Evolutionary conservation across 2,797 vertebrate genomes (phyloP).

Genomic region (Hypotaenidia philippensis): DNA sequence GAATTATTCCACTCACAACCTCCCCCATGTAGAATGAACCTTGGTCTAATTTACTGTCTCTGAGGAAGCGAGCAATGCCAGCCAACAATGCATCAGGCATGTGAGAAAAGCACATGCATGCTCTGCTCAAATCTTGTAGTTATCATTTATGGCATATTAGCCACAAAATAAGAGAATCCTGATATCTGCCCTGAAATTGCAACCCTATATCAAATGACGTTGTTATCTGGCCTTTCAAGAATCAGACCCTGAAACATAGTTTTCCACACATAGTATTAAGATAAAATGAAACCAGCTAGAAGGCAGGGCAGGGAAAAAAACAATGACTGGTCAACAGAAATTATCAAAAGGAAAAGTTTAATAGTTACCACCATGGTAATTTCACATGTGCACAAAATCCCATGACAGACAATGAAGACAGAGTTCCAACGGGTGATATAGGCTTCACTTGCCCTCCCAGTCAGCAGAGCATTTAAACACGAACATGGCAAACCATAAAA

Average conservation of each 20-base stretch:
- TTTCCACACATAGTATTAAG: background rate
- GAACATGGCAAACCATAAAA: background rate
- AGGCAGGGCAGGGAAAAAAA: background rate
- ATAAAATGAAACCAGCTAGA: background rate
- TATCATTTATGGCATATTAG: background rate
- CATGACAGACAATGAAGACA: background rate
- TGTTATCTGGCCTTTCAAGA: background rate
- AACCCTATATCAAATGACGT: background rate
- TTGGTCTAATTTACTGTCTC: background rate
- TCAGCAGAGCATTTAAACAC: background rate
- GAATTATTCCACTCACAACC: background rate
- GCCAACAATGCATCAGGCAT: background rate
- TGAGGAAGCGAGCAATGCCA: background rate
- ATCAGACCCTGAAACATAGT: background rate
- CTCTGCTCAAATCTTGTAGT: background rate
- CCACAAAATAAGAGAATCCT: background rate
- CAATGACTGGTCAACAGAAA: background rate
- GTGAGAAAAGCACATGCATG: background rate
- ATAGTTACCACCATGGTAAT: background rate
- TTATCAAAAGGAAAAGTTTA: background rate
- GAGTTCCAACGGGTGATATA: background rate
- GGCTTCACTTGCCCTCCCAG: background rate
- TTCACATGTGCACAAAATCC: background rate
- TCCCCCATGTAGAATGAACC: background rate
- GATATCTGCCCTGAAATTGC: background rate